Conservation (phyloP, 2,797 vertebrate species). For the Luscinia megarhynchos region DNA sequence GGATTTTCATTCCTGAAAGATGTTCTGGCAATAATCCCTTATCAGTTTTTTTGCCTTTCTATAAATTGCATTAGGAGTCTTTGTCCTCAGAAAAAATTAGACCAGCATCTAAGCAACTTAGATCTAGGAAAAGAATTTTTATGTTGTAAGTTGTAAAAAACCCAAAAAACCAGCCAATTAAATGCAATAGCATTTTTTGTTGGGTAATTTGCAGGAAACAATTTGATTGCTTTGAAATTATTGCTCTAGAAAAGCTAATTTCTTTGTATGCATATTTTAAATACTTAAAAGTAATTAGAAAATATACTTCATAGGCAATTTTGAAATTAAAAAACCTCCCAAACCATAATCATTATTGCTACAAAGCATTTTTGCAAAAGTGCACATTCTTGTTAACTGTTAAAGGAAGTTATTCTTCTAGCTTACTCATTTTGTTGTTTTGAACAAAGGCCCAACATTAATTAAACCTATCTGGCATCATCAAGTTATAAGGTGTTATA, state of each 20-base stretch:
- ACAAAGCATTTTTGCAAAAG: not conserved
- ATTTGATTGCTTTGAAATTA: not conserved
- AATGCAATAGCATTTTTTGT: not conserved
- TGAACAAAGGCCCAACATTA: slow-evolving; percentile 40
- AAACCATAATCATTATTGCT: not conserved
- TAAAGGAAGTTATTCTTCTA: not conserved
- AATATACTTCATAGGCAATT: slow-evolving; percentile 5
- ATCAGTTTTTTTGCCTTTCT: not conserved
- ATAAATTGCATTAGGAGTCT: not conserved
- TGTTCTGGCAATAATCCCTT: not conserved
- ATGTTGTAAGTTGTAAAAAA: not conserved
- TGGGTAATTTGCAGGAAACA: not conserved
- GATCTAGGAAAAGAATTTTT: not conserved
- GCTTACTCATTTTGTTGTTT: slow-evolving; percentile 3
- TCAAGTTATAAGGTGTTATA: not conserved
- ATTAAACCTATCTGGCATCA: slow-evolving; percentile 3
- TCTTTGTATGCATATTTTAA: slow-evolving; percentile 24
- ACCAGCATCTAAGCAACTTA: not conserved
- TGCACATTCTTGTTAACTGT: not conserved
- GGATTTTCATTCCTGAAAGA: not conserved
- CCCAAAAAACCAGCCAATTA: not conserved
- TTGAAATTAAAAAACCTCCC: not conserved
- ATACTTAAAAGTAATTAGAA: slow-evolving; percentile 41
- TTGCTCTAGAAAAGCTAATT: slow-evolving; percentile 9
- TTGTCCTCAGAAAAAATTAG: not conserved